Base-by-base conservation (phyloP, 2,888 invertebrate species). In the Terebella lapidaria region DNA sequence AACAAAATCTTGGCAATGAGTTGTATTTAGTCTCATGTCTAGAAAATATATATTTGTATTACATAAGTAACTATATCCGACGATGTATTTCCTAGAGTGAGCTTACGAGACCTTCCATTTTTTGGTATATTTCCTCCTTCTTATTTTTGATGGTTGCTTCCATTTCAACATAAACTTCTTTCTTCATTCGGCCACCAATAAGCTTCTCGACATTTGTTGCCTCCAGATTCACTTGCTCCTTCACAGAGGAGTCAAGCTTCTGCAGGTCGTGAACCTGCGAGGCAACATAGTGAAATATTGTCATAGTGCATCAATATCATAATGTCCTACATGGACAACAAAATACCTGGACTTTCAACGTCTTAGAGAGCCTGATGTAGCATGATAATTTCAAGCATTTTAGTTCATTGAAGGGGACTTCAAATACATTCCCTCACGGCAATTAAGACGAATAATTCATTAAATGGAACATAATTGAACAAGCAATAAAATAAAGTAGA, bases 131-230 rank as follows among this genome's bases (percentile, higher is more conserved):
- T 49, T 87, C 87, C 57, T 84, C 85, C 63, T 85, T 84, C 74
- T 86, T 87, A 69, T 83, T 83, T 29, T 80, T 79, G 42, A 85
- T 81, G 25, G 76, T 78, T 55, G 81, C 77, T 69, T 87, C 87
- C 20, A 81, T 81, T 47, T 87, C 86, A 45, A 86, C 75, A 72
- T 86, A 87, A 65, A 83, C 84, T 60, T 83, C 83, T 62, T 86
- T 84, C 55, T 80, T 81, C 67, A 87, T 82, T 77, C 87, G 87
- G 10, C 84, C 85, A 2, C 83, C 81, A 24, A 87, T 84, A 46
- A 88, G 77, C 72, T 86, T 86, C 67, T 88, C 87, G n/a, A 85
- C 83, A 62, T 83, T 82, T 22, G 83, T 75, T 24, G 82, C 81
- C 52, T 74, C 75, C 29, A 70, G 61, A 46, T 57, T 70, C 55